phyloP scores from a whole-genome alignment of 2,113 vertebrate species.

The human region DNA sequence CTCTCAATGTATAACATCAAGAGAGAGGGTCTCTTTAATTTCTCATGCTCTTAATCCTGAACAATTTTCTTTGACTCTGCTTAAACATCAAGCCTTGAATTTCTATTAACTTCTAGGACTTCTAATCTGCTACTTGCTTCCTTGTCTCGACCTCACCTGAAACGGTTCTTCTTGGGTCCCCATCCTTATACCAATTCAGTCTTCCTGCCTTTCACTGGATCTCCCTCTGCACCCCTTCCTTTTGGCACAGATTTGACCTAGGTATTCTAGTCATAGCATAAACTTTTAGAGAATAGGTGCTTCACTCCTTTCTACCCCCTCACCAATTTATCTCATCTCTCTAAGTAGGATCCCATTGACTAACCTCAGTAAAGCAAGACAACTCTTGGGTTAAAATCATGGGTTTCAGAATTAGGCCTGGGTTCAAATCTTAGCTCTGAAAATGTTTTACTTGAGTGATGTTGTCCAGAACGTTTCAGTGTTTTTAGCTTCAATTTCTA shows the following conservation, averaged over 20 bases:
- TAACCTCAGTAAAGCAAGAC: not conserved
- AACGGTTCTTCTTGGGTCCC: not conserved
- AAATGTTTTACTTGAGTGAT: not conserved
- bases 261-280: not conserved
- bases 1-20: not conserved
- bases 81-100: not conserved
- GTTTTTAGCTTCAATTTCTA: not conserved
- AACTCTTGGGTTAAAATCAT: not conserved
- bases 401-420: not conserved
- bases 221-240: not conserved
- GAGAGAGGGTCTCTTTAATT: not conserved
- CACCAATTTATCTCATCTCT: too few species aligned
- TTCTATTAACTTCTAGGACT: not conserved
- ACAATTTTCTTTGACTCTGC: not conserved
- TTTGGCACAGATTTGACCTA: too few species aligned
- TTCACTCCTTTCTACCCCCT: accelerated
- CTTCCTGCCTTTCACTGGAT: not conserved
- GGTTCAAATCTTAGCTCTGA: not conserved
- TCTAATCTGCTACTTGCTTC: not conserved
- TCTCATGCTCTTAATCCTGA: not conserved
- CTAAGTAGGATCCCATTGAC: not conserved
- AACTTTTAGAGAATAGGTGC: accelerated
- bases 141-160: not conserved
- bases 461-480: not conserved
- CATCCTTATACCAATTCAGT: not conserved